Base-by-base conservation (phyloP, 2,888 invertebrate genomes). In the Branchipolynoe longqiensis region DNA sequence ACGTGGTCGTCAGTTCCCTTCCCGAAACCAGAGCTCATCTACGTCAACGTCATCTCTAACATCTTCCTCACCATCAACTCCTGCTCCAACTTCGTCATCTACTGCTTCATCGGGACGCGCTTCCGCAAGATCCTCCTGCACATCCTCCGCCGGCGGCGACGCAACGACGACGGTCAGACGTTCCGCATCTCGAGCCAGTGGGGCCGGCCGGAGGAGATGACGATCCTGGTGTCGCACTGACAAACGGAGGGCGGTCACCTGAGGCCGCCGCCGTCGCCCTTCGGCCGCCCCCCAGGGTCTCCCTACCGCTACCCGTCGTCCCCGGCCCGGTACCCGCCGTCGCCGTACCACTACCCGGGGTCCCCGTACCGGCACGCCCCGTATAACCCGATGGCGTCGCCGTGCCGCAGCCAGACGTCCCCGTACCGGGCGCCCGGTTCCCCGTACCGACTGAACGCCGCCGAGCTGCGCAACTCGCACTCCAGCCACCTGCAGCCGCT, bases 11-110 rank as follows among this genome's bases (percentile, higher is more conserved):
- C 59, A 2, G 69, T 88, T 18, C 82, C 82, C 2, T 74, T 73
- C 33, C 85, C 85, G 4, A 22, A 54, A 58, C 41, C 36, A 28
- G 18, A 40, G 2, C 88, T 88, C 22, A 84, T 62, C 4, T 82
- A 84, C 64, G 85, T 89, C 56, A 89, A 89, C 74, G 58, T 84
- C 84, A 58, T 87, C 78, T 86, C 83, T 64, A 89, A 89, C 85
- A 83, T 89, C 6, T 86, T 86, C 56, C 87, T 89, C 40, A 87
- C 89, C 33, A 81, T 89, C 74, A 89, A 89, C 85, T 87, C 87
- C 25, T 89, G 88, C 81, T 74, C 87, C 38, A 89, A 89, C 84
- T 89, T 89, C 85, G 86, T 89, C 85, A 89, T 89, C 59, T 89
- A 89, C 85, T 89, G 89, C 86, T 87, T 89, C 83, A 86, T 89